Evolutionary conservation across 2,888 invertebrate genomes (phyloP).

Genomic region (Drosophila pseudotakahashii): DNA sequence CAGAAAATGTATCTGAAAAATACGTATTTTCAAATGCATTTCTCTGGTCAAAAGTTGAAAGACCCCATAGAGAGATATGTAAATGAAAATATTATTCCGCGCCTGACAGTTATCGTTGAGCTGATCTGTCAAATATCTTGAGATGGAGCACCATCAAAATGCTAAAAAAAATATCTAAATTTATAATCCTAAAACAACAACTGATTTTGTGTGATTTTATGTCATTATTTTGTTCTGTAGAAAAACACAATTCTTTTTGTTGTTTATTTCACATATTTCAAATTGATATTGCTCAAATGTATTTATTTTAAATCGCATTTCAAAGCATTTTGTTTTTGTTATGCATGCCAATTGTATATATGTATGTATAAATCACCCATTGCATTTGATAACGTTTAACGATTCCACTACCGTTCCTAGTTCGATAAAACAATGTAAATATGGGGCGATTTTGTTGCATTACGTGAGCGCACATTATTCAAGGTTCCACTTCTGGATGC

Average conservation of each 20-base stretch:
- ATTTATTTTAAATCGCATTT: conserved; percentile 34
- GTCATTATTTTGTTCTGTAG: conserved; percentile 38
- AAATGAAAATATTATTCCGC: conserved; percentile 6
- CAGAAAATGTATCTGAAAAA: conserved; percentile 32
- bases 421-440: conserved; percentile 43
- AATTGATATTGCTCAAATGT: conserved; percentile 42
- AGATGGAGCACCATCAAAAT: conserved; percentile 12
- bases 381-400: conserved; percentile 34
- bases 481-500: conserved; percentile 41
- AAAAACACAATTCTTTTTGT: conserved; percentile 40
- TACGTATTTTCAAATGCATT: conserved; percentile 48
- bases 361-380: conserved; percentile 12
- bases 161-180: conserved; percentile 24
- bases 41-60: conserved; percentile 34
- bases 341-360: conserved; percentile 5
- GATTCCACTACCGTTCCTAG: conserved; percentile 38
- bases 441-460: conserved; percentile 32
- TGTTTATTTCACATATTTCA: conserved; percentile 31
- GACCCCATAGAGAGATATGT: conserved; percentile 46
- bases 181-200: conserved; percentile 31
- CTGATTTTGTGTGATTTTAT: background rate
- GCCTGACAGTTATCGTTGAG: conserved; percentile 21
- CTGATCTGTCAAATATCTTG: conserved; percentile 7
- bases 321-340: conserved; percentile 31
- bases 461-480: conserved; percentile 23